Conservation (phyloP, 2,888 invertebrate genomes). For the Apamea epomidion region DNA sequence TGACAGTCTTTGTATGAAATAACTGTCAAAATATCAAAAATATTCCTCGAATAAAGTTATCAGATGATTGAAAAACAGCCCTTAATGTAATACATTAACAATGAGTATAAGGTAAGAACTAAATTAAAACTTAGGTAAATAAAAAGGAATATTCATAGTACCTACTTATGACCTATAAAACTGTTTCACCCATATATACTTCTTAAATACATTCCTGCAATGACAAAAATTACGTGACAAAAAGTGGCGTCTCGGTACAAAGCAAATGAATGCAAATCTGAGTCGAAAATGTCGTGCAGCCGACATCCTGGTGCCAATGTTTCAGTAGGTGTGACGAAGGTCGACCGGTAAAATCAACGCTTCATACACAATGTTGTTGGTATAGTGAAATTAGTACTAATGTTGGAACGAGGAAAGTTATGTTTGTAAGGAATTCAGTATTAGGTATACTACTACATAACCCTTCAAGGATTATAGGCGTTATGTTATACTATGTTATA, state of each 20-base stretch:
- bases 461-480: neutral
- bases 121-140: too few relatives aligned
- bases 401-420: neutral
- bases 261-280: constrained; percentile 74
- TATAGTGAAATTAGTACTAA: constrained; percentile 28
- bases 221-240: constrained; percentile 25
- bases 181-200: neutral
- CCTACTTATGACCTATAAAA: neutral
- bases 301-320: constrained; percentile 83
- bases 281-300: constrained; percentile 80
- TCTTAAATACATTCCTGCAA: neutral
- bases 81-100: too few relatives aligned
- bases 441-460: neutral
- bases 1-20: too few relatives aligned
- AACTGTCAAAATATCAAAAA: too few relatives aligned
- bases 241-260: constrained; percentile 52
- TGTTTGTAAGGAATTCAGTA: neutral
- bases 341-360: constrained; percentile 72
- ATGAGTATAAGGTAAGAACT: too few relatives aligned
- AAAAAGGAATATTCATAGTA: neutral
- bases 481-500: too few relatives aligned
- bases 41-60: too few relatives aligned
- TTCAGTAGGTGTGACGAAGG: constrained; percentile 86
- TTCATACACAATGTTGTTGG: constrained; percentile 28
- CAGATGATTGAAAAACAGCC: too few relatives aligned